Evolutionary conservation across 2,888 invertebrate species (phyloP), one percentile per base, ranked within the genome.

Genomic region (Melanchra persicariae): DNA sequence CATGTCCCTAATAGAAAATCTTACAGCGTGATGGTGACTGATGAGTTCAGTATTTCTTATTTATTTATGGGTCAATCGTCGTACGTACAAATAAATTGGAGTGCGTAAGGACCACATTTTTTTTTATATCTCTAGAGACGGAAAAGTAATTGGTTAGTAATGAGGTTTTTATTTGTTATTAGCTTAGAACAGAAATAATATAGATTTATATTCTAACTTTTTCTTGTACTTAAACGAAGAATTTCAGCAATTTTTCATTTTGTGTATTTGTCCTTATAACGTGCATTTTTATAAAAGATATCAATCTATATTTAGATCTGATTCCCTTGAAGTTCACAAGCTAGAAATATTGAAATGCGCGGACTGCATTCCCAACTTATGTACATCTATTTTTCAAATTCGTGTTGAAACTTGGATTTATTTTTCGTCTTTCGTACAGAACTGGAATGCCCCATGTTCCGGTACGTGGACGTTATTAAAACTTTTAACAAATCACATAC

Each of bases 51-150:
- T 61, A 37, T 45, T 19, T 66, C 40, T 60, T 74, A 49, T 68
- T 75, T 78, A 57, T 72, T 72, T 76, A 54, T 81, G 47, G 60
- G 63, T 81, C 76, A 75, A 58, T 61, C 51, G 51, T 34, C 62
- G 55, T 67, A 34, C 40, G 8, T 24, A 68, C 34, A 26, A 57
- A 75, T 75, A 63, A 63, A 60, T 75, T 68, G 68, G 15, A 52
- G 47, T 64, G 68, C n/a, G 54, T 77, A 67, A 47, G 58, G 54
- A 51, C n/a, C 37, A 30, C 1, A 17, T 57, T 62, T 49, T 37
- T 30, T 73, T 62, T 66, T 0, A 40, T n/a, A 10, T 72, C 66
- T 45, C 58, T 30, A 12, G 65, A 59, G 58, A 59, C 37, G 9
- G 37, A 59, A 43, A 37, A 52, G 57, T 65, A 60, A 52, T 71